phyloP scores from a whole-genome alignment of 2,888 invertebrate genomes.

The Sarcophaga variegata region DNA sequence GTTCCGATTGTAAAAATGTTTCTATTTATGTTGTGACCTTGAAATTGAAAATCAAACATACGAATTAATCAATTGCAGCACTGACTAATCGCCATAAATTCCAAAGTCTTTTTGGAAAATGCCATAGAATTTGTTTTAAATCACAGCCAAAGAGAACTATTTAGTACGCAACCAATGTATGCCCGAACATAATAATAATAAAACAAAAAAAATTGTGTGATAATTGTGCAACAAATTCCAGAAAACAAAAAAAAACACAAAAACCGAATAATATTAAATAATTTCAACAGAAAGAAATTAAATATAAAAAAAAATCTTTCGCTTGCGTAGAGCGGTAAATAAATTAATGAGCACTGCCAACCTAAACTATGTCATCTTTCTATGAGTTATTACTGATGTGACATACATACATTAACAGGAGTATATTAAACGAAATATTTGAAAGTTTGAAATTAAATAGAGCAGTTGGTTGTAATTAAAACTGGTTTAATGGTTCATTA shows the following conservation, averaged over 20 bases:
- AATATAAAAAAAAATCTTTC: slow-evolving; percentile 3
- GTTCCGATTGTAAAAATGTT: slow-evolving; percentile 2
- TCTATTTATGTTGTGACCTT: slow-evolving; percentile 38
- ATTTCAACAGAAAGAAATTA: slow-evolving; percentile 8
- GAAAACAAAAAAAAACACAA: neutral
- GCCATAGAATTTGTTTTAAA: neutral
- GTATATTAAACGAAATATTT: neutral
- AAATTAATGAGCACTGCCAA: slow-evolving; percentile 14
- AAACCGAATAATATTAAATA: neutral
- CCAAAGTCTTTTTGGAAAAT: slow-evolving; percentile 19
- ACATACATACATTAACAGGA: neutral
- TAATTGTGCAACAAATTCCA: slow-evolving; percentile 54
- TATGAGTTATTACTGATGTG: neutral
- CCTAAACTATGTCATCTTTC: neutral
- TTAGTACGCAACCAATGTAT: slow-evolving; percentile 56
- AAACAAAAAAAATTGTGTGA: slow-evolving; percentile 39
- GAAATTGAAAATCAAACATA: slow-evolving; percentile 30
- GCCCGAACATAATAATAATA: neutral
- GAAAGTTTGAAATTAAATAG: neutral
- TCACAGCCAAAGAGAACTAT: neutral
- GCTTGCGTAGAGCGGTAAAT: slow-evolving; percentile 19
- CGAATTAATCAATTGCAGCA: slow-evolving; percentile 38
- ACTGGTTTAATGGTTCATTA: slow-evolving; percentile 11
- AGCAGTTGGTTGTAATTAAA: slow-evolving; percentile 5
- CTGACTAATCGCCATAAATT: slow-evolving; percentile 20